A percentile compares a stretch with the other conserved stretches of the same genome.
Conservation (phyloP, 1,140 invertebrate species). For the Glossosoma conforme region DNA sequence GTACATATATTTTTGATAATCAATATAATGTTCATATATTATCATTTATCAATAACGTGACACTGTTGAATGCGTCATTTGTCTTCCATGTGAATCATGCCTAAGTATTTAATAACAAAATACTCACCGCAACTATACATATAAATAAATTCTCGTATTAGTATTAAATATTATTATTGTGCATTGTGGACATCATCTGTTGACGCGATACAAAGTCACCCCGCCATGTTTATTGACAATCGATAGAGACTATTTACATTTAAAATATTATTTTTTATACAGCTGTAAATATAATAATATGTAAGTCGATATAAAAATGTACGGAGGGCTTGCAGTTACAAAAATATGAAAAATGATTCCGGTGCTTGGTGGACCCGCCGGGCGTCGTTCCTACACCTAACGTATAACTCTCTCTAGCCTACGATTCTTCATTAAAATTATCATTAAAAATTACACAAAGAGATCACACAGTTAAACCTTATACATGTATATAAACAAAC, state of each 20-base stretch:
- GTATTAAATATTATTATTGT: too few relatives aligned
- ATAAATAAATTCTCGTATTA: too few relatives aligned
- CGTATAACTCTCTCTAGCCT: conserved; percentile 29
- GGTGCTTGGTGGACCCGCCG: conserved; percentile 13
- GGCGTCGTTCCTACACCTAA: conserved; percentile 29
- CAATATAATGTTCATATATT: too few relatives aligned
- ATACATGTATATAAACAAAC: conserved; percentile 32
- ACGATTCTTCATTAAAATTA: conserved; percentile 28
- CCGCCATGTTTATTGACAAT: too few relatives aligned
- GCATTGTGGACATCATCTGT: too few relatives aligned
- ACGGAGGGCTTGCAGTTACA: conserved; percentile 32
- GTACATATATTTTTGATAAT: too few relatives aligned
- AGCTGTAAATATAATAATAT: conserved; percentile 33
- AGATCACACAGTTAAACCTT: conserved; percentile 33
- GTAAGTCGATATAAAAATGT: conserved; percentile 31
- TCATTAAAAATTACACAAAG: conserved; percentile 33
- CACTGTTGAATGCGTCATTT: too few relatives aligned
- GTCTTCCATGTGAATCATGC: too few relatives aligned
- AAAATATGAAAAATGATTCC: conserved; percentile 33
- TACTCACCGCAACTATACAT: too few relatives aligned
- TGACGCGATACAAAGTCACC: too few relatives aligned
- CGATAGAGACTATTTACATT: conserved; percentile 29
- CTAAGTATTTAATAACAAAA: too few relatives aligned
- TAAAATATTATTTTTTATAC: conserved; percentile 32
- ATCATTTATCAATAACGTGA: too few relatives aligned